Percentiles rank a stretch among this genome's conserved stretches.
phyloP scores from a whole-genome alignment of 1,140 invertebrate species.

The Drosophila teissieri region DNA sequence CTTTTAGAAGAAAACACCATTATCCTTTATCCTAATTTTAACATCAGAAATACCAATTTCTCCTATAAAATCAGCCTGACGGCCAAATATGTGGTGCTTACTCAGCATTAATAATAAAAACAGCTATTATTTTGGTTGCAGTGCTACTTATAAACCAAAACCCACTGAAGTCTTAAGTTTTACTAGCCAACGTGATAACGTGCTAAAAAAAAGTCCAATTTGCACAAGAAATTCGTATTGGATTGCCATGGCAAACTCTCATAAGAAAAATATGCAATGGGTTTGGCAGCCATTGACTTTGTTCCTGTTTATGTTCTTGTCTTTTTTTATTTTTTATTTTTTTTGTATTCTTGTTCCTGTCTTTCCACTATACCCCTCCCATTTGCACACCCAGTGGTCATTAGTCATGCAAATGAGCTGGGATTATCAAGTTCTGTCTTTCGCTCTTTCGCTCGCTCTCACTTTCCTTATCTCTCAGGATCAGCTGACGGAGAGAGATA shows the following conservation, averaged over 20 bases:
- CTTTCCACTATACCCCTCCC: constrained; percentile 1
- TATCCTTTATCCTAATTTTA: neutral
- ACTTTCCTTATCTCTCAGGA: constrained; percentile 29
- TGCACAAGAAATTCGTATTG: neutral
- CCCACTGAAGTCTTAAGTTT: no score
- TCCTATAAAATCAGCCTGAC: no score
- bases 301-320: constrained; percentile 21
- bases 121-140: neutral
- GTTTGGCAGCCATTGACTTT: constrained; percentile 34
- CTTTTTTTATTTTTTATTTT: no score
- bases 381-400: constrained; percentile 7
- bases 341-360: neutral
- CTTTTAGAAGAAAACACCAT: neutral
- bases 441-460: constrained; percentile 19
- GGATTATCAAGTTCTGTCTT: constrained; percentile 32
- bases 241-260: constrained; percentile 8
- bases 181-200: no score
- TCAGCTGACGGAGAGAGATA: constrained; percentile 20
- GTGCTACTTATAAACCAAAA: no score
- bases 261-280: constrained; percentile 41
- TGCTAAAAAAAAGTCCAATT: neutral
- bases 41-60: no score
- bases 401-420: constrained; percentile 32
- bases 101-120: neutral
- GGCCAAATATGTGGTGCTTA: no score